Evolutionary conservation across 2,797 vertebrate genomes (phyloP).

Genomic region (Dendrocincla fuliginosa): DNA sequence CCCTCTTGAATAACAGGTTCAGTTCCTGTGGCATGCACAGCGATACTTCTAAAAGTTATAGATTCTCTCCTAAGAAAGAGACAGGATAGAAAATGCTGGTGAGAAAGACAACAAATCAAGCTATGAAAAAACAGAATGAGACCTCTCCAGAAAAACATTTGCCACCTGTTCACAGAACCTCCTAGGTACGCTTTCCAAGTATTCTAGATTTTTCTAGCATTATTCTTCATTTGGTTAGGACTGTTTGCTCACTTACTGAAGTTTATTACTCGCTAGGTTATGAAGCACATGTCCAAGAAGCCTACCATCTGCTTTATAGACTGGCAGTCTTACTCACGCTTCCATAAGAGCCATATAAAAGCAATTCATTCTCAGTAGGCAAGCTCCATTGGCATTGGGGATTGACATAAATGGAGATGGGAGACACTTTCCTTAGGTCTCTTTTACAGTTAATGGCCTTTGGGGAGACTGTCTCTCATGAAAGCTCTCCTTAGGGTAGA

Average conservation of each 20-base stretch:
- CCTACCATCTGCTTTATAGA: not conserved
- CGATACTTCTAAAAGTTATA: not conserved
- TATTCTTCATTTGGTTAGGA: not conserved
- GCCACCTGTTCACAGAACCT: not conserved
- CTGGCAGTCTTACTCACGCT: not conserved
- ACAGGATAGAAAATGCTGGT: not conserved
- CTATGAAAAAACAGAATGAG: not conserved
- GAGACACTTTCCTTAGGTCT: not conserved
- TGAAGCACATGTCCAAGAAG: not conserved
- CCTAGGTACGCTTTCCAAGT: not conserved
- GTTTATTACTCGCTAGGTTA: not conserved
- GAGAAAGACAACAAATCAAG: not conserved
- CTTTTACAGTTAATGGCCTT: not conserved
- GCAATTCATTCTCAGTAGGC: not conserved
- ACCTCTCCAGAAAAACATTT: not conserved
- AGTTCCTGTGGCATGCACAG: not conserved
- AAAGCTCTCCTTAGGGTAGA: not conserved
- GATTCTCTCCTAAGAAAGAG: not conserved
- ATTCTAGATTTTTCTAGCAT: not conserved
- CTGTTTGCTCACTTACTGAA: not conserved
- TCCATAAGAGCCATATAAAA: not conserved
- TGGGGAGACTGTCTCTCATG: not conserved
- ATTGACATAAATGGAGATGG: not conserved
- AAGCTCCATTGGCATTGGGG: not conserved
- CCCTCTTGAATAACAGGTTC: not conserved